Evolutionary conservation across 2,113 vertebrate species (phyloP).

Genomic region (Hippocampus guttulatus): DNA sequence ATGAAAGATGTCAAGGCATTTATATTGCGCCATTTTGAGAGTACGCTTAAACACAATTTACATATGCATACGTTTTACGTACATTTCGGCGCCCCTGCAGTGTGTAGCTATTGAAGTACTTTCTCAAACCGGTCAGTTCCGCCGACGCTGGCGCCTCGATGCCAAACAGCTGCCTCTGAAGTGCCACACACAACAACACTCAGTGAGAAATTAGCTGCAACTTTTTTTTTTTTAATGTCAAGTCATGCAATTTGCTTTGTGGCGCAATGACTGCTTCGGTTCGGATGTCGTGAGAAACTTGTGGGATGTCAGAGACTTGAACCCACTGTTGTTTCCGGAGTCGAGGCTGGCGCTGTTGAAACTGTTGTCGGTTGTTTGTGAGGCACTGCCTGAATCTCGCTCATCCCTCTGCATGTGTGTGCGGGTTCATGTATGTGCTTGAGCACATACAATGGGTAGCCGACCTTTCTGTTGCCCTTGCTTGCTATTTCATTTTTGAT

Average conservation of each 20-base stretch:
- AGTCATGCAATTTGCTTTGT: background rate
- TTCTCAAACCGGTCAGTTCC: constrained; percentile 63
- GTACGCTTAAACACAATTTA: background rate
- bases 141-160: constrained; percentile 38
- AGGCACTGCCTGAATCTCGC: too few species aligned
- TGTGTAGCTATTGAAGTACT: constrained; percentile 67
- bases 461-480: too few species aligned
- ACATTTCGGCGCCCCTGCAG: constrained; percentile 60
- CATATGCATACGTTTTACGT: background rate
- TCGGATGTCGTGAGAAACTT: background rate
- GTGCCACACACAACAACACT: background rate
- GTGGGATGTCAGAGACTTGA: too few species aligned
- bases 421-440: too few species aligned
- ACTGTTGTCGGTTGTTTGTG: too few species aligned
- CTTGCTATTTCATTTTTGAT: too few species aligned
- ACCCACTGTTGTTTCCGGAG: too few species aligned
- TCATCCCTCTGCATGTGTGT: too few species aligned
- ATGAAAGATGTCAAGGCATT: background rate
- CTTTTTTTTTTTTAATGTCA: background rate
- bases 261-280: background rate
- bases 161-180: constrained; percentile 62
- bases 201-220: background rate
- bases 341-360: too few species aligned
- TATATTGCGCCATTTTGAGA: background rate
- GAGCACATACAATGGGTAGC: too few species aligned